phyloP scores from a whole-genome alignment of 2,888 invertebrate genomes.

The Iselma pallidipennis region DNA sequence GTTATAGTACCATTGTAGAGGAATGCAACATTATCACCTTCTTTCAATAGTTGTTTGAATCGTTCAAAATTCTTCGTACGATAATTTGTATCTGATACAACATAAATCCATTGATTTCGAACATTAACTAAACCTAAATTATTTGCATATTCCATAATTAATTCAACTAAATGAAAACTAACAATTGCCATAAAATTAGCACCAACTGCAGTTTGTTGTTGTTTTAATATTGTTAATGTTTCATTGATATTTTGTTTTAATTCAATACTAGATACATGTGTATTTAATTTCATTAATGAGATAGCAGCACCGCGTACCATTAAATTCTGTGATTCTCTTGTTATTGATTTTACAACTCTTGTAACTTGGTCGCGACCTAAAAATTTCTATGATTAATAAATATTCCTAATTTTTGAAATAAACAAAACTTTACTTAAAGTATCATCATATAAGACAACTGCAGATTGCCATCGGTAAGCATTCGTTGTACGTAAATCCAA shows the following conservation, averaged over 20 bases:
- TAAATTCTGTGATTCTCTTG: conserved; percentile 44
- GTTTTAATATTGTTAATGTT: conserved; percentile 44
- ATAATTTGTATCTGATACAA: conserved; percentile 66
- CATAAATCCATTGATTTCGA: conserved; percentile 80
- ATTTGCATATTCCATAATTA: conserved; percentile 71
- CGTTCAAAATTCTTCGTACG: conserved; percentile 60
- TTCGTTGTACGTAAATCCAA: conserved; percentile 71
- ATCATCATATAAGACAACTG: conserved; percentile 73
- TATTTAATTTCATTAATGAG: conserved; percentile 46
- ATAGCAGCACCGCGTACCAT: conserved; percentile 41
- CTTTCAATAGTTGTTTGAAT: conserved; percentile 64
- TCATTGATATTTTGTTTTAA: conserved; percentile 43
- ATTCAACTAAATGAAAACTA: conserved; percentile 63
- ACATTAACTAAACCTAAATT: conserved; percentile 69
- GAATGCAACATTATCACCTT: conserved; percentile 83
- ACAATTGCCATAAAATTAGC: conserved; percentile 65
- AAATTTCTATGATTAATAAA: conserved; percentile 18
- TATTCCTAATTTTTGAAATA: neutral
- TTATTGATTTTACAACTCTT: conserved; percentile 65
- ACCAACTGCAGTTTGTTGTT: conserved; percentile 41
- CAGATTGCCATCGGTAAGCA: conserved; percentile 72
- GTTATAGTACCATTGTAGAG: conserved; percentile 68
- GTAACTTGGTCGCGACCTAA: conserved; percentile 68
- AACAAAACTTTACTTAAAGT: conserved; percentile 62
- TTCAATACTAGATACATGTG: conserved; percentile 35